phyloP scores from a whole-genome alignment of 2,113 vertebrate genomes.

The Fukomys damarensis region DNA sequence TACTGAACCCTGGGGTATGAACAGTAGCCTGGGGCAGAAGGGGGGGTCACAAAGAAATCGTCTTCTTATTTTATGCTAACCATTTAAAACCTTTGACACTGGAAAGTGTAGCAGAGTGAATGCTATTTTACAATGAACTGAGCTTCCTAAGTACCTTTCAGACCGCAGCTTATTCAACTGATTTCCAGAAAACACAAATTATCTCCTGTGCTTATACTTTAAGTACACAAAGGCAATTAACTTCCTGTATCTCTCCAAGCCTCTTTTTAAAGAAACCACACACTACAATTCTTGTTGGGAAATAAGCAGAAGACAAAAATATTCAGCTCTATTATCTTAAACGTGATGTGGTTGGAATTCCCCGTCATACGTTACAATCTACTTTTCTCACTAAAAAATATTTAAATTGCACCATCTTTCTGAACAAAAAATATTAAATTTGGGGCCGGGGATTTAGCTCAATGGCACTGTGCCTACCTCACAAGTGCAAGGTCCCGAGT shows the following conservation, averaged over 20 bases:
- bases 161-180: not conserved
- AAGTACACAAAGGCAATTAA: slow-evolving; percentile 48
- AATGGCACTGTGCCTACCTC: too few relatives aligned
- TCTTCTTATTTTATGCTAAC: not conserved
- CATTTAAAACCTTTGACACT: not conserved
- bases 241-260: not conserved
- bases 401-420: not conserved
- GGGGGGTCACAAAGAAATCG: not conserved
- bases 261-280: slow-evolving; percentile 10
- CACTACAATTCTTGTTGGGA: slow-evolving; percentile 4
- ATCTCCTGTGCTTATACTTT: not conserved
- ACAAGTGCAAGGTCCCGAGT: too few relatives aligned
- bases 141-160: not conserved
- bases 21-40: not conserved
- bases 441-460: too few relatives aligned
- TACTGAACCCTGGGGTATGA: not conserved
- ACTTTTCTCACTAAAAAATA: not conserved
- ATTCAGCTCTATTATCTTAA: slow-evolving; percentile 37
- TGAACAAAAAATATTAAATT: not conserved
- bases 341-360: not conserved
- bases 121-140: not conserved
- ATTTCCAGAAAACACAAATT: slow-evolving; percentile 51
- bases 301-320: not conserved
- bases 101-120: not conserved
- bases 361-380: not conserved